Evolutionary conservation across 2,888 invertebrate genomes (phyloP).

Genomic region (Celastrina argiolus): DNA sequence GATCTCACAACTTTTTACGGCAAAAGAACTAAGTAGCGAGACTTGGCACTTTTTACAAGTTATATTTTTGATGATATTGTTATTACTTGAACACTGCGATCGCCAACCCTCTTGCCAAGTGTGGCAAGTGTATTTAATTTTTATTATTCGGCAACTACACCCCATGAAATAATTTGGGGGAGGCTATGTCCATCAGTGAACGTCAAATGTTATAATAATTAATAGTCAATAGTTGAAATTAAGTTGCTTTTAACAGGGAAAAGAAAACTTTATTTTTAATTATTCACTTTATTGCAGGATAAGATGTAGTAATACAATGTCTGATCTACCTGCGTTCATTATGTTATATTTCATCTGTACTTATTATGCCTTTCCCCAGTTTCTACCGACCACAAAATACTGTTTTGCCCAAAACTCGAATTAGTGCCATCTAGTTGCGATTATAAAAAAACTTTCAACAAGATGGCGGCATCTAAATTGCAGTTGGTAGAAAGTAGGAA

Average conservation of each 20-base stretch:
- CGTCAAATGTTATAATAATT: too few species aligned
- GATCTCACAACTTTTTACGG: too few species aligned
- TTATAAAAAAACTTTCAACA: not conserved
- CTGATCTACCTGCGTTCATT: slow-evolving; percentile 6
- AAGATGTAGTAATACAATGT: not conserved
- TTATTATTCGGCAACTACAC: too few species aligned
- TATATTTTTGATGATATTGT: too few species aligned
- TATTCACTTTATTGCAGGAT: slow-evolving; percentile 4
- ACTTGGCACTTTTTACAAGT: too few species aligned
- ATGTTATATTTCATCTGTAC: slow-evolving; percentile 5
- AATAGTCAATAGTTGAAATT: too few species aligned
- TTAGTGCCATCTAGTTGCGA: not conserved
- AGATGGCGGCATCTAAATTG: not conserved
- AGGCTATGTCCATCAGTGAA: too few species aligned
- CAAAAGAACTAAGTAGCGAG: too few species aligned
- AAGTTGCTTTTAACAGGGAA: not conserved
- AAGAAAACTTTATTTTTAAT: not conserved
- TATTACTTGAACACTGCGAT: too few species aligned
- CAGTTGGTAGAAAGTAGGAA: not conserved
- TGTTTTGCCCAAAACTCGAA: not conserved
- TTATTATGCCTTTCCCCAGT: not conserved
- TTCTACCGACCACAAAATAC: not conserved
- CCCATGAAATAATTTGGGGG: too few species aligned
- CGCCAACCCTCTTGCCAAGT: too few species aligned
- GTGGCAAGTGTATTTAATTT: too few species aligned